These are phyloP conservation scores for Reinhardtius hippoglossoides DNA, from an alignment of 2,113 vertebrate species.

Conservation along the genomic window DNA sequence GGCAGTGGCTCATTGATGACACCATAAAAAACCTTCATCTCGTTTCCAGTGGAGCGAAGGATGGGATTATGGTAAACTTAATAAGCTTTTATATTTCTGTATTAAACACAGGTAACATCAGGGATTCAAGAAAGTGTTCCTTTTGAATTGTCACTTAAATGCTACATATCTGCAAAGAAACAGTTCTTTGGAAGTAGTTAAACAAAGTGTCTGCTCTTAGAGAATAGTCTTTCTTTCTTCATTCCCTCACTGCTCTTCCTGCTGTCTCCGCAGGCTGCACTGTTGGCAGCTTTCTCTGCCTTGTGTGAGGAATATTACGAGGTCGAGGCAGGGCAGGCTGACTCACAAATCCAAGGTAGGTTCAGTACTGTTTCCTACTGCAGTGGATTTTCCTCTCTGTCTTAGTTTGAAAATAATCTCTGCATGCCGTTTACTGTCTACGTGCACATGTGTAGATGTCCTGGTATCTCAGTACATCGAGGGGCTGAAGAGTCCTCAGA, in stretches of 20 bases:
- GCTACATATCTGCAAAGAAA: too few relatives aligned
- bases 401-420: not conserved
- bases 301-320: slow-evolving; percentile 88
- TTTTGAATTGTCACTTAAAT: too few relatives aligned
- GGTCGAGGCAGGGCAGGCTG: slow-evolving; percentile 74
- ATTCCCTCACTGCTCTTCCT: not conserved
- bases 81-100: not conserved
- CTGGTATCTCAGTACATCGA: slow-evolving; percentile 85
- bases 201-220: too few relatives aligned
- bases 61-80: slow-evolving; percentile 85
- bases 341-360: slow-evolving; percentile 85
- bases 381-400: not conserved
- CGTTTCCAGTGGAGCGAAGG: slow-evolving; percentile 79
- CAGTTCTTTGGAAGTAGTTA: not conserved
- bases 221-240: not conserved
- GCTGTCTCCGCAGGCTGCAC: slow-evolving; percentile 80
- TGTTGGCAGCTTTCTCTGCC: slow-evolving; percentile 86
- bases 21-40: slow-evolving; percentile 87
- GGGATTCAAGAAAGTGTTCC: too few relatives aligned
- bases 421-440: not conserved
- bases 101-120: not conserved
- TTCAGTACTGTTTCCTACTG: not conserved
- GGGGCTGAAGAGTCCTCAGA: slow-evolving; percentile 85
- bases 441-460: slow-evolving; percentile 74
- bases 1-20: slow-evolving; percentile 93